Base-by-base conservation (phyloP, 2,113 vertebrate species). In the Pseudonaja textilis region DNA sequence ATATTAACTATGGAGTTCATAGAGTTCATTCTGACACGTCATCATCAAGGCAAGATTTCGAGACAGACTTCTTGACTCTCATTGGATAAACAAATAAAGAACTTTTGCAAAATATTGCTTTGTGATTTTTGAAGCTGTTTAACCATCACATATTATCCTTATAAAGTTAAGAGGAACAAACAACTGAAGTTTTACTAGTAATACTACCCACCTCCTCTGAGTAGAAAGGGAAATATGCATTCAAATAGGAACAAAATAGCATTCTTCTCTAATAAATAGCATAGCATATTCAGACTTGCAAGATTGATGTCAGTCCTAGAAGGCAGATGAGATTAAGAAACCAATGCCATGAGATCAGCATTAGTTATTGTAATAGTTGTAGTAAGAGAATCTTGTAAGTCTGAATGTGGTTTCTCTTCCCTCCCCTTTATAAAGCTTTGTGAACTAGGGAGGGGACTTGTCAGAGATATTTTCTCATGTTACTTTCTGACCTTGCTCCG, bases 1-100 rank as follows among this genome's bases (percentile, higher is more conserved):
- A 39, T 86, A 86, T 90, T 59, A 90, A 86, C 52, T 47, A 23
- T 20, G 29, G 59, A 93, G 92, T 93, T 93, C 45, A 92, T 69
- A 34, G 47, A 87, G 86, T 88, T 88, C 55, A 85, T 89, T 92
- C 64, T 89, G 52, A 89, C 54, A 85, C 12, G 29, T 85, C 52
- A 89, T 47, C 9, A 89, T 56, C 9, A 89, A 85, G 42, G 26
- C 55, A 92, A 85, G 54, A 26, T 85, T 89, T 89, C 2, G 12
- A 89, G 54, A 50, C 39, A 69, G 91, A 64, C 12, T 20, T 22
- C 39, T 42, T 59, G 55, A 45, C 74, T 59, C n/a, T 22, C 55
- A 90, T 23, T 93, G 69, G 5, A 12, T 55, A 29, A 45, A 47
- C 20, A 61, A 47, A 29, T 25, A 61, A 45, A 45, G 25, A 45